A percentile compares a stretch with the other conserved stretches of the same genome.
phyloP scores from a whole-genome alignment of 2,113 vertebrate species.

The Ochotona curzoniae region DNA sequence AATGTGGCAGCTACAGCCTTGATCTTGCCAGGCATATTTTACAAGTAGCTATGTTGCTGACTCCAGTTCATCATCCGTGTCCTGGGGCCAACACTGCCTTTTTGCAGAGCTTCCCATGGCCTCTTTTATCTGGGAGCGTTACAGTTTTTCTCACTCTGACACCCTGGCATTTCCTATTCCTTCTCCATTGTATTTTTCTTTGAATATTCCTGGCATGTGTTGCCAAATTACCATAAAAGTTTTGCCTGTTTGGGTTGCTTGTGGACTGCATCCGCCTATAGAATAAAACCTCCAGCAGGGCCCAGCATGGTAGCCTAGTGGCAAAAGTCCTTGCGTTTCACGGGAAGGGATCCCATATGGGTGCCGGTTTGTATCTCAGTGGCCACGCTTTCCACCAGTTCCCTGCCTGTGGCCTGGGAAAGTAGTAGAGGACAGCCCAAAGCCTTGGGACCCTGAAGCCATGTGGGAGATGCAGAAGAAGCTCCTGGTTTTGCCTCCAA shows the following conservation, averaged over 20 bases:
- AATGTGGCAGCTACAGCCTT: neutral
- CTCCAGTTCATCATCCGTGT: neutral
- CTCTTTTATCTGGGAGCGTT: neutral
- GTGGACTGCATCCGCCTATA: neutral
- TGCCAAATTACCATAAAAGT: neutral
- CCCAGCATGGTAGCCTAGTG: no score
- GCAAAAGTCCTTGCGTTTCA: no score
- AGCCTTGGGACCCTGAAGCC: no score
- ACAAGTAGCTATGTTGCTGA: neutral
- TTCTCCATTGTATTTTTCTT: neutral
- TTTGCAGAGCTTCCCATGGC: neutral
- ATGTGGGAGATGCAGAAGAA: no score
- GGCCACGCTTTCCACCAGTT: no score
- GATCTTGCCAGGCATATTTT: neutral
- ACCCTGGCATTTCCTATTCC: neutral
- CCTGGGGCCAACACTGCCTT: neutral
- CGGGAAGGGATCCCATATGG: no score
- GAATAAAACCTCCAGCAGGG: neutral
- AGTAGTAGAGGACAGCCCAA: no score
- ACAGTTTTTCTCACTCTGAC: neutral
- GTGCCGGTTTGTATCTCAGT: no score
- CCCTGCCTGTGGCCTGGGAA: no score
- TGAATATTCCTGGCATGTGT: neutral
- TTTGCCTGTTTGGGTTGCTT: neutral
- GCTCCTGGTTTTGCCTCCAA: no score